Evolutionary conservation across 2,888 invertebrate genomes (phyloP), one percentile per base, ranked within the genome.

Genomic region (Trichopria drosophilae): DNA sequence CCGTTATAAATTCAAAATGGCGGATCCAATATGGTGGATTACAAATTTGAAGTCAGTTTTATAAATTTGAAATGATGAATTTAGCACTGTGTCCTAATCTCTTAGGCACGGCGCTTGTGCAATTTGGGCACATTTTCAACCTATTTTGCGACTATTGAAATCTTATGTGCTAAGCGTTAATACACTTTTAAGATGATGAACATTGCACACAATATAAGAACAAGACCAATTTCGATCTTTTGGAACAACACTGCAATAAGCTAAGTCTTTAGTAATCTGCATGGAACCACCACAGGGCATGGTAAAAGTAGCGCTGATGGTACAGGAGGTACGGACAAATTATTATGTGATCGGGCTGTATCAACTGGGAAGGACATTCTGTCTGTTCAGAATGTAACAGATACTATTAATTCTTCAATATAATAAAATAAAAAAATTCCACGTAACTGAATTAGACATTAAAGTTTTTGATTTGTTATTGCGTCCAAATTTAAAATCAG

Each of bases 271-370:
- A 31, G 31, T 31, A 6, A 31, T 15, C 31, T 18, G 18, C 31
- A 31, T 31, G 31, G 31, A 31, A 31, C 12, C 18, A 31, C 9
- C 9, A 7, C 31, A 31, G 31, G 31, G 31, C 12, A 31, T n/a
- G 31, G 31, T 18, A 31, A 31, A 31, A 31, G 31, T n/a, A 31
- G 31, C 31, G 31, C 31, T 31, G 31, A 31, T 31, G 12, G 31
- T 31, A 31, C 31, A 31, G 31, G 10, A 31, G 31, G 31, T 4
- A 31, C 10, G n/a, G 18, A 15, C 15, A 31, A 31, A 31, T 31
- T n/a, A n/a, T 10, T 31, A 31, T 31, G 31, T 31, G 12, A 31
- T 31, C 31, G 31, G 18, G 31, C 31, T 31, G 31, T 31, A 31
- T 31, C 31, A 31, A 16, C 31, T n/a, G 31, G 31, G 31, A 31